Percentiles rank a stretch among this genome's conserved stretches.
phyloP scores from a whole-genome alignment of 1,140 invertebrate species.

The Drosophila carrolli region DNA sequence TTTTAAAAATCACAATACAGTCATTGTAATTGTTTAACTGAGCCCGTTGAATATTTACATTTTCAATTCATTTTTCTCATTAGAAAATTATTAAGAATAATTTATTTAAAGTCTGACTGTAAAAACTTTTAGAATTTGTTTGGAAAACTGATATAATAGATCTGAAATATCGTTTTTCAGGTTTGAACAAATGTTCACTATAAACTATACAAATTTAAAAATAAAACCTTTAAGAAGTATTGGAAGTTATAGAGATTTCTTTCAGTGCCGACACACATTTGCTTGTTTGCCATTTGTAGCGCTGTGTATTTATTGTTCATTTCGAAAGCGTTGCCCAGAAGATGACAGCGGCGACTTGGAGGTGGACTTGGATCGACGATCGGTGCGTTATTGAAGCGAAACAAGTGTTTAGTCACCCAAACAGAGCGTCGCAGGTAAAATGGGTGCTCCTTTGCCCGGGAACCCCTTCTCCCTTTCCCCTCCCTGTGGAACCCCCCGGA shows the following conservation, averaged over 20 bases:
- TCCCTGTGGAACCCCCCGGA: background rate
- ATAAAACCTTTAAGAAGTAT: no score
- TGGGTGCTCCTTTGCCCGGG: conserved; percentile 58
- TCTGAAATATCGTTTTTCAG: no score
- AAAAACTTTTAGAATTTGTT: no score
- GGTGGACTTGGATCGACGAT: conserved; percentile 38
- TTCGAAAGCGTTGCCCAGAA: conserved; percentile 54
- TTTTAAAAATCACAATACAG: no score
- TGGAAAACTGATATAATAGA: no score
- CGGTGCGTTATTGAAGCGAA: conserved; percentile 84
- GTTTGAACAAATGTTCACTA: no score
- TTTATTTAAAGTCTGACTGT: no score
- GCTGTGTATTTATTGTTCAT: conserved; percentile 29
- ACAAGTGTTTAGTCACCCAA: conserved; percentile 85
- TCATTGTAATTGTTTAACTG: no score
- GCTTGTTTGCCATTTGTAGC: conserved; percentile 24
- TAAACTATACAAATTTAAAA: no score
- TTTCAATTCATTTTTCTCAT: no score
- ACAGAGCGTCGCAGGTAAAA: conserved; percentile 73
- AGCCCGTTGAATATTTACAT: no score
- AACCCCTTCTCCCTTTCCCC: background rate
- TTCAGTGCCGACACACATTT: conserved; percentile 20
- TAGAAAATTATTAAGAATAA: no score
- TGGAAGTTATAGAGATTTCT: background rate
- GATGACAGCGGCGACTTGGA: conserved; percentile 65